Conservation (phyloP, 2,888 invertebrate genomes). For the Lasioglossum calceatum region DNA sequence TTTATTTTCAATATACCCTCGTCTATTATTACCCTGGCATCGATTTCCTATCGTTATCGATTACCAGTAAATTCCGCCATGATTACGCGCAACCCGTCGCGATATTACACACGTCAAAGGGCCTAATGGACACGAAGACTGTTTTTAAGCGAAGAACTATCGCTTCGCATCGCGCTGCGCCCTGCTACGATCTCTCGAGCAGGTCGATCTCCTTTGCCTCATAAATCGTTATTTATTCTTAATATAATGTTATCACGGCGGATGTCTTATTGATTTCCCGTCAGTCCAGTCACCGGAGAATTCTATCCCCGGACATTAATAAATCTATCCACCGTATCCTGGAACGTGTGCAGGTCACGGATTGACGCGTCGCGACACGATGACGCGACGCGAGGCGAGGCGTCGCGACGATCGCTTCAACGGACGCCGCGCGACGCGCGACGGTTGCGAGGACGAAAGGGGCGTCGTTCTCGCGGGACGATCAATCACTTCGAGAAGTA, state of each 20-base stretch:
- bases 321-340: slow-evolving; percentile 66
- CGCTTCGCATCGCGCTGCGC: background rate
- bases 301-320: slow-evolving; percentile 69
- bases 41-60: slow-evolving; percentile 58
- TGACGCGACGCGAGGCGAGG: slow-evolving; percentile 52
- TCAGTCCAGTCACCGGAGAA: slow-evolving; percentile 54
- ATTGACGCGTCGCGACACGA: slow-evolving; percentile 63
- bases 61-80: slow-evolving; percentile 38
- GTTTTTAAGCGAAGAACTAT: slow-evolving; percentile 17
- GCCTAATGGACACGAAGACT: slow-evolving; percentile 9
- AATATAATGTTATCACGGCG: slow-evolving; percentile 64
- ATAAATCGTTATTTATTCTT: slow-evolving; percentile 59
- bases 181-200: background rate
- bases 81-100: slow-evolving; percentile 14
- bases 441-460: slow-evolving; percentile 53
- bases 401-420: slow-evolving; percentile 50
- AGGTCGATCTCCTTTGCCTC: background rate
- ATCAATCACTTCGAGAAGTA: slow-evolving; percentile 67
- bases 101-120: background rate
- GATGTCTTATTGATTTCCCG: slow-evolving; percentile 64
- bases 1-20: slow-evolving; percentile 58
- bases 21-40: slow-evolving; percentile 52
- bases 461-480: slow-evolving; percentile 68
- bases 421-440: slow-evolving; percentile 29
- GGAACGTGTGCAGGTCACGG: slow-evolving; percentile 64